Base-by-base conservation (phyloP, 1,140 invertebrate species). In the Bemisia tabaci region DNA sequence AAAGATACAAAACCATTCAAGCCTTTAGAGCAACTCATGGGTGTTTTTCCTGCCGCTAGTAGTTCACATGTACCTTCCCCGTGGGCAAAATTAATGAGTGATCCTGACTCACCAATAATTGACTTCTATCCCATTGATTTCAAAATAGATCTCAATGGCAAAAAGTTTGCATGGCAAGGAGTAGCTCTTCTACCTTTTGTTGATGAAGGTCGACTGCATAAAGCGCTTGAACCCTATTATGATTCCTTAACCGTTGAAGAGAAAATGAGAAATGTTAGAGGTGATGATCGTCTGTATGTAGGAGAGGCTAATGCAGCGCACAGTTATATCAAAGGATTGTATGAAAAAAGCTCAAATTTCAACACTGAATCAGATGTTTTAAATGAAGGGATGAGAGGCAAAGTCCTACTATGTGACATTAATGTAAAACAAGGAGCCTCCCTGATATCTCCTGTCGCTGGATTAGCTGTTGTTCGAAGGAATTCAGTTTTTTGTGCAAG, bases 61-160 rank as follows among this genome's bases (percentile, higher is more conserved):
- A 86, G 90, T 70, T 84, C 88, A 62, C 95, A 97, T 80, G 89
- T 99, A 65, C 97, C 97, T 48, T 79, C 83, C 66, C 87, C 94
- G 1, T 99, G 95, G 94, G 91, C 90, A n/a, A 81, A 83, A 65
- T 83, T 99, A 22, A 99, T 99, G 97, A 87, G 80, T 63, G 88
- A 94, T 79, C 88, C 92, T 1, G 91, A 89, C 71, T 99, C 96
- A 0, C 78, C 91, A 0, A 98, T 99, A 60, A 97, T 99, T 70
- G 97, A 99, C 79, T 99, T 99, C 79, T 99, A 99, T 81, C 97
- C 97, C 0, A 88, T 87, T 75, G 93, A 99, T 75, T 99, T 99
- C 77, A 96, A 95, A 79, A 96, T 98, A 68, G 97, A 99, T 81
- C 79, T 99, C 62, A 99, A 99, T 81, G 97, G 97, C 22, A 99